These are phyloP conservation scores for Mechanitis mazaeus DNA, from an alignment of 2,888 invertebrate genomes.

Conservation along the genomic window DNA sequence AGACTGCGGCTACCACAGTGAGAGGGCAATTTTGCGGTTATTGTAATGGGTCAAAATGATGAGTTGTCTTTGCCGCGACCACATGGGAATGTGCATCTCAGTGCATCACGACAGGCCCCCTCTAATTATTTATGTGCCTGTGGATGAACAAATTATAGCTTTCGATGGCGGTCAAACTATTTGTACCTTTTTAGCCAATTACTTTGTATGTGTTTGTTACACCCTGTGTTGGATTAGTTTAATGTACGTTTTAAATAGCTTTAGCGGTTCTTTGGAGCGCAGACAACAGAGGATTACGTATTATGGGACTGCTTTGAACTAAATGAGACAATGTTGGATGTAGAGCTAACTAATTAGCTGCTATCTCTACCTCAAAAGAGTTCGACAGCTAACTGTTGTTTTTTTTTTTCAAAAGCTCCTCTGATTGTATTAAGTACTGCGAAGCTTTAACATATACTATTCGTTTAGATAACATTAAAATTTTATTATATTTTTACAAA, in stretches of 20 bases:
- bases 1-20: constrained; percentile 37
- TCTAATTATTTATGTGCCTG: constrained; percentile 63
- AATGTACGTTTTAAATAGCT: background rate
- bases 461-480: background rate
- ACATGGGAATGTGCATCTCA: constrained; percentile 65
- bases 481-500: background rate
- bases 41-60: constrained; percentile 71
- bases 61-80: constrained; percentile 60
- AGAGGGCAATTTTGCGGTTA: constrained; percentile 61
- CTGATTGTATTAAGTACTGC: background rate
- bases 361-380: too few species aligned
- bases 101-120: constrained; percentile 60
- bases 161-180: constrained; percentile 41
- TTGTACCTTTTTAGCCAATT: constrained; percentile 28
- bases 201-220: constrained; percentile 22
- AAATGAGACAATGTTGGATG: too few species aligned
- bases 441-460: background rate
- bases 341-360: too few species aligned
- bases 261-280: background rate
- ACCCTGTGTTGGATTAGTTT: background rate
- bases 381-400: background rate
- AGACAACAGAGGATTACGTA: background rate
- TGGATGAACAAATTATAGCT: constrained; percentile 71
- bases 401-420: background rate
- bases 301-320: background rate